These are phyloP conservation scores for Diadegma fenestrale DNA, from an alignment of 2,888 invertebrate species.

Conservation along the genomic window DNA sequence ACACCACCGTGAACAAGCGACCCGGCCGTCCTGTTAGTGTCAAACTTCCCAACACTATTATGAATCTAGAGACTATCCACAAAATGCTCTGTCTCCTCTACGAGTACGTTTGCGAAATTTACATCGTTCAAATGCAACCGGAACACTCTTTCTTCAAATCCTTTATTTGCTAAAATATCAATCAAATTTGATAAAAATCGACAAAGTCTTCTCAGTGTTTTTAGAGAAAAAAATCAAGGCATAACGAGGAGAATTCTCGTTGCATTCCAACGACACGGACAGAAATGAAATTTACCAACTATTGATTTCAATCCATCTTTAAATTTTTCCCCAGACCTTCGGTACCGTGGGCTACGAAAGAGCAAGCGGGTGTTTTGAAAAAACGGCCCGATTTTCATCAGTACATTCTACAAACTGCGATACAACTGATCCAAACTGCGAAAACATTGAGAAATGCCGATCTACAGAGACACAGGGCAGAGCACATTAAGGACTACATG, in stretches of 20 bases:
- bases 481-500: conserved; percentile 79
- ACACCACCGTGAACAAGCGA: conserved; percentile 79
- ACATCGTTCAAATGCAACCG: background rate
- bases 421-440: conserved; percentile 83
- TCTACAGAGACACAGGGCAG: conserved; percentile 75
- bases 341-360: conserved; percentile 86
- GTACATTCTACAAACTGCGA: conserved; percentile 86
- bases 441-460: conserved; percentile 82
- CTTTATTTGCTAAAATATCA: background rate
- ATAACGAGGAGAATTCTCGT: background rate
- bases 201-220: background rate
- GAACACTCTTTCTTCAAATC: conserved; percentile 55
- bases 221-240: background rate
- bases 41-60: conserved; percentile 85
- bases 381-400: conserved; percentile 87
- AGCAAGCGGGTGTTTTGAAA: conserved; percentile 86
- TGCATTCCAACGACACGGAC: background rate
- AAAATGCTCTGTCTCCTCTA: conserved; percentile 85
- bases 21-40: conserved; percentile 74
- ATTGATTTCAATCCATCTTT: conserved; percentile 40
- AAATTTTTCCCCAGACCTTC: conserved; percentile 83
- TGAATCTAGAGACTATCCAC: conserved; percentile 84
- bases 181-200: background rate
- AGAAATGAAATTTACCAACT: background rate
- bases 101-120: conserved; percentile 73